These are phyloP conservation scores for Vireo altiloquus DNA, from an alignment of 2,113 vertebrate species.

Conservation along the genomic window DNA sequence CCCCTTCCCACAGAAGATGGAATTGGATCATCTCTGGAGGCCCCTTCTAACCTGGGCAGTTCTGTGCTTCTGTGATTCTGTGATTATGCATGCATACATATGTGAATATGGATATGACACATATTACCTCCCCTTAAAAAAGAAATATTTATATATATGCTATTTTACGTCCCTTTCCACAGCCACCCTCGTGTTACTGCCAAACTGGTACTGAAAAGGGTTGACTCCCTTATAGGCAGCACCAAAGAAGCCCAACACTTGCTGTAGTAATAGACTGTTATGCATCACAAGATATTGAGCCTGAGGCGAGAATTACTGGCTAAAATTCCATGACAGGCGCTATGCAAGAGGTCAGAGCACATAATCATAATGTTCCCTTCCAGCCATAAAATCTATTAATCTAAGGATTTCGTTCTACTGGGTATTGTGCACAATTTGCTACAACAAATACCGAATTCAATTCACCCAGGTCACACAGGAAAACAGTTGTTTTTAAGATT, in stretches of 20 bases:
- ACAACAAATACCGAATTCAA: background rate
- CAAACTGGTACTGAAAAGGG: background rate
- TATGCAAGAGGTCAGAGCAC: slow-evolving; percentile 31
- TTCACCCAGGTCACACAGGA: background rate
- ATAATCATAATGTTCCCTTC: slow-evolving; percentile 30
- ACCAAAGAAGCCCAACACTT: background rate
- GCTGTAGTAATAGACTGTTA: background rate
- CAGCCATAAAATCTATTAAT: slow-evolving; percentile 2
- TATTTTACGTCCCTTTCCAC: background rate
- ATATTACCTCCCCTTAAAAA: background rate
- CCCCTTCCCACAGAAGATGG: background rate
- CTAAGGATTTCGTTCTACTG: background rate
- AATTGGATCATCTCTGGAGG: background rate
- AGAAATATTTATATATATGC: accelerated
- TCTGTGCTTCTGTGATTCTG: background rate
- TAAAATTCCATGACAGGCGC: background rate
- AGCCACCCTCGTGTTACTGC: accelerated
- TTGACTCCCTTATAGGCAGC: background rate
- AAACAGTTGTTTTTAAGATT: background rate
- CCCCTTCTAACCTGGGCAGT: background rate
- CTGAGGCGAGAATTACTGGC: background rate
- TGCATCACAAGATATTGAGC: background rate
- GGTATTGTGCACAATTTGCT: background rate
- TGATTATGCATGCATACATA: background rate
- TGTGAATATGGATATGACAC: accelerated